Evolutionary conservation across 2,797 vertebrate genomes (phyloP), one percentile per base, ranked within the genome.

Genomic region (Gallinago solitaria): DNA sequence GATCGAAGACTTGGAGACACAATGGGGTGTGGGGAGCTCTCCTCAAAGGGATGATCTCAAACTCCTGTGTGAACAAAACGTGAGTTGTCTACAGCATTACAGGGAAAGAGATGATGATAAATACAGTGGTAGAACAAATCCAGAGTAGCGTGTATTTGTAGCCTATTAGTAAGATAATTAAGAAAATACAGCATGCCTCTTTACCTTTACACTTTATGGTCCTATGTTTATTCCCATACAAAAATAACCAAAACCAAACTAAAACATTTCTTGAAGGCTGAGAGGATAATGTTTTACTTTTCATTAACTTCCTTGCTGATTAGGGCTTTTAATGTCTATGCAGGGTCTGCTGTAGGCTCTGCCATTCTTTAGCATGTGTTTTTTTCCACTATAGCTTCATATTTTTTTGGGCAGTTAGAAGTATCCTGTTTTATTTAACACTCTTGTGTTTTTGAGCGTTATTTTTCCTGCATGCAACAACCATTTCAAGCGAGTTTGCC

Each of bases 31-130:
- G 61, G 99, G 99, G 11, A 99, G 99, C 93, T 99, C 99, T 83
- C 99, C 99, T 54, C 99, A 99, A 96, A 99, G 99, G 82, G 99
- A 99, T 93, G 99, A 99, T 94, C 98, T 99, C 87, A 99, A 99
- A 97, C 98, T 99, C 89, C 99, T 99, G 88, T 99, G 99, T 97
- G 99, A 99, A 97, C 99, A 99, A 98, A 99, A 99, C 2, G 99
- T 99, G 97, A 99, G 99, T 97, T 53, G 32, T 60, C 92, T 92
- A 60, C 39, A 73, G 30, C 21, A 33, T 69, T 76, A 16, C 7
- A 3, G 28, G 27, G 54, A 60, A 61, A 64, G 27, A 47, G 32
- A 7, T 35, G 9, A 33, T 51, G n/a, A 51, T 57, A 73, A 71
- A 20, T 83, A 21, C 33, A 68, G 30, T 67, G 28, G 10, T 37